phyloP scores from a whole-genome alignment of 2,113 vertebrate species.

The Gambusia holbrooki region DNA sequence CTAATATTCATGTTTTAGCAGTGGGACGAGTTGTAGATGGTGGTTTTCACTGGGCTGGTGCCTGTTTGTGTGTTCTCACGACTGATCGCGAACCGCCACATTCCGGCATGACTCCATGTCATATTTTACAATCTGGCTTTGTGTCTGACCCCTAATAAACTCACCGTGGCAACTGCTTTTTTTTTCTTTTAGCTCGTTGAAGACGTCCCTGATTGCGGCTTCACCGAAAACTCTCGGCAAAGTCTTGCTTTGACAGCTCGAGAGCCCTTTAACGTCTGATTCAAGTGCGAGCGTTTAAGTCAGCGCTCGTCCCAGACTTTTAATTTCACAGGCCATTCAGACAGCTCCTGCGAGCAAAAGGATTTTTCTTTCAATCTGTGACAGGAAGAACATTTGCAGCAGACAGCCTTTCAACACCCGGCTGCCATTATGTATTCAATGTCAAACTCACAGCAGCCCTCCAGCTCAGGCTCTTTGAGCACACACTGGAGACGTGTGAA shows the following conservation, averaged over 20 bases:
- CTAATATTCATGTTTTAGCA: neutral
- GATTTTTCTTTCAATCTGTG: slow-evolving; percentile 2
- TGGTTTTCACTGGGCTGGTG: neutral
- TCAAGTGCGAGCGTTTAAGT: neutral
- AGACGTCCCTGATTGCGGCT: neutral
- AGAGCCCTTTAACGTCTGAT: neutral
- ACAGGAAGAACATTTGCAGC: slow-evolving; percentile 20
- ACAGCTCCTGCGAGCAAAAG: neutral
- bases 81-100: neutral
- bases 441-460: slow-evolving; percentile 14
- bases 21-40: neutral
- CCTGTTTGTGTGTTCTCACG: neutral
- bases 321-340: neutral
- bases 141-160: neutral
- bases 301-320: neutral
- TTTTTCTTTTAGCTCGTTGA: too few species aligned
- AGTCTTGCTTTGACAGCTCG: neutral
- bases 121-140: neutral
- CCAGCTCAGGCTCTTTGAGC: slow-evolving; percentile 2
- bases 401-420: slow-evolving; percentile 24
- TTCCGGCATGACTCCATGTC: neutral
- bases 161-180: neutral
- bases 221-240: neutral
- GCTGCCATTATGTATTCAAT: slow-evolving; percentile 33
- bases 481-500: slow-evolving; percentile 2